Conservation (phyloP, 35 echinoderm and acorn worm species). For the Chiridota heheva region DNA sequence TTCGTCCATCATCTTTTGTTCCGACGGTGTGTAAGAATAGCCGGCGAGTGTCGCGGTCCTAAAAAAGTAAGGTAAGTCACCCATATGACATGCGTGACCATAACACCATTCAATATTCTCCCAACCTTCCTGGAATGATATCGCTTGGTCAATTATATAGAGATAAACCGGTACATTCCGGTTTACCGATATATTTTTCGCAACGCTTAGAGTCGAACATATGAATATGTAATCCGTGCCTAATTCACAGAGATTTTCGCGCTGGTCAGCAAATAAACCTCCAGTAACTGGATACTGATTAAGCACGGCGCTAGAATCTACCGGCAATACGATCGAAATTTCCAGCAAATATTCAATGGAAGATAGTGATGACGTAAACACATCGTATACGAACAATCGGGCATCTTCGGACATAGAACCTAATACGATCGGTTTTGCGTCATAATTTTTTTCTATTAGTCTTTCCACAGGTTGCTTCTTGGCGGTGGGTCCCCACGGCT, state of each 20-base stretch:
- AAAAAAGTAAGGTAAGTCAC: conserved; percentile 54
- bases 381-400: conserved; percentile 12
- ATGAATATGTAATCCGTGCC: conserved; percentile 36
- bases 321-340: conserved; percentile 15
- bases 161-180: not conserved
- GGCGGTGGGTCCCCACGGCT: conserved; percentile 34
- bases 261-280: conserved; percentile 1
- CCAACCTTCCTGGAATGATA: conserved; percentile 21
- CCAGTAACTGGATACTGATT: conserved; percentile 18
- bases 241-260: not conserved
- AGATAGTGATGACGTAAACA: conserved; percentile 5
- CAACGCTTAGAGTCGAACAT: conserved; percentile 17
- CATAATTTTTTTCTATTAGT: not conserved
- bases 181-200: conserved; percentile 4
- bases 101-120: conserved; percentile 24
- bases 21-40: conserved; percentile 25
- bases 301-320: conserved; percentile 4
- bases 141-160: conserved; percentile 23
- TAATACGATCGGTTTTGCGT: conserved; percentile 35
- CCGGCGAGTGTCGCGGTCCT: conserved; percentile 31
- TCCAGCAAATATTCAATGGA: not conserved
- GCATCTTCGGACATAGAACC: conserved; percentile 39
- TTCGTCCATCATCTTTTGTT: conserved; percentile 20
- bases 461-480: not conserved
- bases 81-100: conserved; percentile 40